Evolutionary conservation across 2,888 invertebrate genomes (phyloP).

Genomic region (Phengaris alcon): DNA sequence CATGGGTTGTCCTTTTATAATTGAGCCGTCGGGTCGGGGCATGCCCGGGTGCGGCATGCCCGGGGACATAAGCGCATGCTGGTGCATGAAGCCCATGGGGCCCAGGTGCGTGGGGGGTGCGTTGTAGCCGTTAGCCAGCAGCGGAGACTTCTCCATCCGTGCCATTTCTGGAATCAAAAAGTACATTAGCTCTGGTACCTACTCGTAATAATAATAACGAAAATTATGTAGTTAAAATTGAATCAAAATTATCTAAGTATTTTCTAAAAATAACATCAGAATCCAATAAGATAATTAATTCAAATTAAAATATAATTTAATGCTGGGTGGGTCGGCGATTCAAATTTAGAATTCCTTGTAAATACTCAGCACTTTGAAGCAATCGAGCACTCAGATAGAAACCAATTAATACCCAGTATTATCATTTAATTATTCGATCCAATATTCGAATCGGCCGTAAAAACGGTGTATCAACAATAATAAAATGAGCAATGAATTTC

Average conservation of each 20-base stretch:
- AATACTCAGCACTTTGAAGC: slow-evolving; percentile 53
- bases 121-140: slow-evolving; percentile 95
- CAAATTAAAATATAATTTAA: background rate
- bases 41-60: slow-evolving; percentile 91
- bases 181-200: background rate
- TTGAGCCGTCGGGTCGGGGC: slow-evolving; percentile 89
- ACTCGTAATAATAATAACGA: background rate
- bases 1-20: slow-evolving; percentile 91
- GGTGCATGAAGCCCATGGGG: slow-evolving; percentile 97
- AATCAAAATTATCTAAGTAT: background rate
- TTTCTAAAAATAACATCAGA: slow-evolving; percentile 5
- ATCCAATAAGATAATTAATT: slow-evolving; percentile 16
- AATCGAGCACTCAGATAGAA: slow-evolving; percentile 66
- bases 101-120: slow-evolving; percentile 94
- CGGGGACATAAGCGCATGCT: slow-evolving; percentile 93
- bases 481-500: slow-evolving; percentile 79
- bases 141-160: slow-evolving; percentile 93
- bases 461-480: slow-evolving; percentile 77
- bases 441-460: slow-evolving; percentile 78
- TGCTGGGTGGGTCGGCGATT: slow-evolving; percentile 24
- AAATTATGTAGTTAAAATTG: background rate
- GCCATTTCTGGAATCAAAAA: slow-evolving; percentile 84
- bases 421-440: slow-evolving; percentile 78
- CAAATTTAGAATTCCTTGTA: slow-evolving; percentile 40
- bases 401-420: slow-evolving; percentile 76